Conservation (phyloP, 2,888 invertebrate species). For the Ptychoptera contaminata region DNA sequence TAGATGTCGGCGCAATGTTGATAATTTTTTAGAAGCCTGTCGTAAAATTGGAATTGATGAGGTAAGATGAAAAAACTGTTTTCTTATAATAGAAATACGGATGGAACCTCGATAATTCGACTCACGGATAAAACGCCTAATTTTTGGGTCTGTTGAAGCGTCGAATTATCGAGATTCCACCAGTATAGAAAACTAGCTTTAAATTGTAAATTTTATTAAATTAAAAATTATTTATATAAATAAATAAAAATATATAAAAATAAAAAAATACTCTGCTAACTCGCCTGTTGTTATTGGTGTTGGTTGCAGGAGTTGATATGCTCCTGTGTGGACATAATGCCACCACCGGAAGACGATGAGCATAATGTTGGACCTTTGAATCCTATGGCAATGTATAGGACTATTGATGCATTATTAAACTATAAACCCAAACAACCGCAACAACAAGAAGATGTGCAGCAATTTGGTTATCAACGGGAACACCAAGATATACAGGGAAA, state of each 20-base stretch:
- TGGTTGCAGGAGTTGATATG: slow-evolving; percentile 51
- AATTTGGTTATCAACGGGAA: too few relatives aligned
- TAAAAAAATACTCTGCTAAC: slow-evolving; percentile 6
- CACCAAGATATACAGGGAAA: slow-evolving; percentile 20
- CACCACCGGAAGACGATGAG: slow-evolving; percentile 21
- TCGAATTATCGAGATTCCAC: too few relatives aligned
- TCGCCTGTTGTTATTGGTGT: slow-evolving; percentile 34
- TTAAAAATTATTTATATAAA: slow-evolving; percentile 6
- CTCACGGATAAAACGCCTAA: too few relatives aligned
- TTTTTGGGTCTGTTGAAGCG: too few relatives aligned
- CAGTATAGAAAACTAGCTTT: slow-evolving; percentile 12
- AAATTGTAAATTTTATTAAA: slow-evolving; percentile 10
- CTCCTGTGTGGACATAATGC: slow-evolving; percentile 43
- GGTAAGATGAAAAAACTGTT: slow-evolving; percentile 44
- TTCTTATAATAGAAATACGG: too few relatives aligned
- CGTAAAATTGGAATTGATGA: slow-evolving; percentile 86
- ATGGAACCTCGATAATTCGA: too few relatives aligned
- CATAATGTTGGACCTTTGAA: slow-evolving; percentile 24
- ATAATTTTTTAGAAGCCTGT: slow-evolving; percentile 90
- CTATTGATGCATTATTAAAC: slow-evolving; percentile 25
- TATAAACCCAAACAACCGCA: slow-evolving; percentile 35
- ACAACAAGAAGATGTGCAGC: slow-evolving; percentile 19
- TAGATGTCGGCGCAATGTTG: slow-evolving; percentile 83
- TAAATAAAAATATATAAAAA: slow-evolving; percentile 6
- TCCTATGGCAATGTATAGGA: slow-evolving; percentile 24